These are phyloP conservation scores for Euclidia mi DNA, from an alignment of 2,888 invertebrate species.

Conservation along the genomic window DNA sequence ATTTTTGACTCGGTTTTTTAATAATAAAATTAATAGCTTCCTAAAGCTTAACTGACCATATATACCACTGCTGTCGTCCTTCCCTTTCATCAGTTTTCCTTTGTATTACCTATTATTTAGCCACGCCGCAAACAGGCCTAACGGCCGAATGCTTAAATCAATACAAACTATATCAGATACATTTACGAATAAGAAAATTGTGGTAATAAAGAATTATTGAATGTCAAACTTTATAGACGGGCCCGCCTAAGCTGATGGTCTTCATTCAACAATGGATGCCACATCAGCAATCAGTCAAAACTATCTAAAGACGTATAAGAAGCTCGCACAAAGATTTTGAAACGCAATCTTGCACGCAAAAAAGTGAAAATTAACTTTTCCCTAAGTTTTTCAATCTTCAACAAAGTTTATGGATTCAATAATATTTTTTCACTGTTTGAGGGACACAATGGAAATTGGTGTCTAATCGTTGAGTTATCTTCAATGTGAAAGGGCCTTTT, in stretches of 20 bases:
- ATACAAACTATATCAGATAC: conserved; percentile 37
- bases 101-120: conserved; percentile 65
- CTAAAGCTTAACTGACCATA: conserved; percentile 67
- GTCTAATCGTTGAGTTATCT: conserved; percentile 12
- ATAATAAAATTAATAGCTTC: conserved; percentile 64
- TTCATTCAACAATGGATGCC: conserved; percentile 2
- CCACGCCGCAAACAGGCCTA: conserved; percentile 54
- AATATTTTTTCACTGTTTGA: conserved; percentile 21
- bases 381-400: conserved; percentile 40
- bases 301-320: conserved; percentile 1
- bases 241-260: conserved; percentile 2
- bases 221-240: conserved; percentile 17
- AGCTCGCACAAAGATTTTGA: conserved; percentile 17
- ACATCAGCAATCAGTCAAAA: conserved; percentile 9
- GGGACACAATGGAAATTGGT: conserved; percentile 12
- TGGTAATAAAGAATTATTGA: conserved; percentile 10
- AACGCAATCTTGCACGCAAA: conserved; percentile 24
- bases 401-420: conserved; percentile 32
- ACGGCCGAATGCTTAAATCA: conserved; percentile 47
- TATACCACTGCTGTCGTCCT: conserved; percentile 52
- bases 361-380: conserved; percentile 21
- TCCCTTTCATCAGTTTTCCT: conserved; percentile 60
- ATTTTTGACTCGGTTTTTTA: conserved; percentile 29
- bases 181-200: conserved; percentile 26
- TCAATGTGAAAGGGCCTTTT: not conserved